Evolutionary conservation across 2,888 invertebrate species (phyloP).

Genomic region (Epinotia ramella): DNA sequence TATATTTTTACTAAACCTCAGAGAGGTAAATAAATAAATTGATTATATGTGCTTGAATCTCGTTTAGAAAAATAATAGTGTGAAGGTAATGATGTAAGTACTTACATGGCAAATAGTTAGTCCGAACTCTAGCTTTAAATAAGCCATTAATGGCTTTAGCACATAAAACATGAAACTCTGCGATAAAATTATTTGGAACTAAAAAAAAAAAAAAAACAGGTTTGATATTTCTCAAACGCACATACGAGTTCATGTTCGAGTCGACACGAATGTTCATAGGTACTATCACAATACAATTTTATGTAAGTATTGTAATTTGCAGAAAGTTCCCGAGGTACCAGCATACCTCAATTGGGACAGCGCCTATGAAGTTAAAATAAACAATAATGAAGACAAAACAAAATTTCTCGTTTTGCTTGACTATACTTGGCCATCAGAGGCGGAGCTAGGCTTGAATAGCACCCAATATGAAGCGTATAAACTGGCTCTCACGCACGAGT

Average conservation of each 20-base stretch:
- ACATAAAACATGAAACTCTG: no score
- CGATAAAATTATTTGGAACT: no score
- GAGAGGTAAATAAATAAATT: no score
- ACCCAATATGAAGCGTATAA: constrained; percentile 88
- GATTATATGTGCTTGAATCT: no score
- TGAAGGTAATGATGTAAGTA: no score
- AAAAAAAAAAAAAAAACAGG: no score
- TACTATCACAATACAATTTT: neutral
- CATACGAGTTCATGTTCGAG: no score
- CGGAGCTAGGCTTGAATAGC: constrained; percentile 83
- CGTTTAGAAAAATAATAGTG: no score
- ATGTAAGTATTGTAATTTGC: constrained; percentile 23
- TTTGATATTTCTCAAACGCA: neutral
- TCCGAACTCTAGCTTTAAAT: no score
- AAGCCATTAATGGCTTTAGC: no score
- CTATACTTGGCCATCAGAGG: constrained; percentile 78
- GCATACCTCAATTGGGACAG: constrained; percentile 54
- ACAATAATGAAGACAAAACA: neutral
- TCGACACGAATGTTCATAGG: neutral
- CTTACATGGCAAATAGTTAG: no score
- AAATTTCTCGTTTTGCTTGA: constrained; percentile 60
- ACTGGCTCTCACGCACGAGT: constrained; percentile 88
- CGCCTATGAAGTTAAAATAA: constrained; percentile 42
- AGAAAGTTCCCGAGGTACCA: constrained; percentile 61
- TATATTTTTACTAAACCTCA: no score